These are phyloP conservation scores for Engystomops pustulosus DNA, from an alignment of 2,113 vertebrate species.

Conservation along the genomic window DNA sequence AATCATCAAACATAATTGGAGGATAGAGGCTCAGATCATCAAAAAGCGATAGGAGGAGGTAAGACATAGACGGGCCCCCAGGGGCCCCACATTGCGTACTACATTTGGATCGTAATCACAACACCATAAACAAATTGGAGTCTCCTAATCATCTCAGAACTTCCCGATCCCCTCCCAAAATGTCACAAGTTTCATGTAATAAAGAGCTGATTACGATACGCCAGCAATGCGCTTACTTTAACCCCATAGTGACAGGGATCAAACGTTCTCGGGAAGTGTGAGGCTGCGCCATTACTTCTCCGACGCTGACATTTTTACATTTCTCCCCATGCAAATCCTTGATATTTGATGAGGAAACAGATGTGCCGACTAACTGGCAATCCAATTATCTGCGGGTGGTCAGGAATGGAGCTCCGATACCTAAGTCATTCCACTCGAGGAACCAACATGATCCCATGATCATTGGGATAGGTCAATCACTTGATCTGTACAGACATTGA, in stretches of 20 bases:
- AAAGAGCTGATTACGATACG: not conserved
- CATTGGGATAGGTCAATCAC: not conserved
- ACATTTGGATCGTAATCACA: not conserved
- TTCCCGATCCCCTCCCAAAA: not conserved
- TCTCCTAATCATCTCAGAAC: not conserved
- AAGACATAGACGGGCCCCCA: not conserved
- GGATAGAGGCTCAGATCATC: not conserved
- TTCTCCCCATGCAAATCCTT: constrained; percentile 25
- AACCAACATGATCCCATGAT: not conserved
- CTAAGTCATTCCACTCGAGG: not conserved
- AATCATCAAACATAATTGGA: not conserved
- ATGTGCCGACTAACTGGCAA: constrained; percentile 35
- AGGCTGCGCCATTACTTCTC: not conserved
- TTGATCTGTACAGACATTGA: not conserved
- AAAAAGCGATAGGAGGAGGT: not conserved
- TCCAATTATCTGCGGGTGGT: constrained; percentile 1
- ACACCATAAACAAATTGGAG: not conserved
- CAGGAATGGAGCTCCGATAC: not conserved
- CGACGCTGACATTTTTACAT: constrained; percentile 35
- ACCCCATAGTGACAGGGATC: not conserved
- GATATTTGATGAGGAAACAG: constrained; percentile 39
- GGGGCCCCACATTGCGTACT: not conserved
- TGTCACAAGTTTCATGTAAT: not conserved
- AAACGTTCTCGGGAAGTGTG: not conserved
- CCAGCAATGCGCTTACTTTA: not conserved